Evolutionary conservation across 2,113 vertebrate genomes (phyloP), one percentile per base, ranked within the genome.

Genomic region (Pavo muticus): DNA sequence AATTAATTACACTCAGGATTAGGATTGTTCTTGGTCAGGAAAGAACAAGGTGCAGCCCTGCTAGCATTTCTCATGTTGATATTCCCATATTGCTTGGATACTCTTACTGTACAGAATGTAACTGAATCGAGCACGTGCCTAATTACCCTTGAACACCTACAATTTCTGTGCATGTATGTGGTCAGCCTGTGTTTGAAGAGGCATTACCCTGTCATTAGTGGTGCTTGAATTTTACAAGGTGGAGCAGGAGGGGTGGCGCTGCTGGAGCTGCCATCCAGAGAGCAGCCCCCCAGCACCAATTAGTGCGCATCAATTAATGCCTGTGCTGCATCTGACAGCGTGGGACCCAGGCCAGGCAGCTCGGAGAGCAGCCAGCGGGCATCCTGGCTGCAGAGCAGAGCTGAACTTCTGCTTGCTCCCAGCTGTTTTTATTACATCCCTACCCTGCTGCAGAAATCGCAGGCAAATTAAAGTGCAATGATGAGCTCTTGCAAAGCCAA

Each of bases 331-430:
- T 75, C 35, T 2, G 23, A 24, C 84, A 68, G 44, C 63, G 52
- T 0, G 1, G 81, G 78, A 83, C 21, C 54, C 29, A 42, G 83
- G 79, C 59, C 78, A 79, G 93, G 78, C 48, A 27, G 19, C 72
- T 74, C 76, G 83, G 94, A 84, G 74, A 71, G 79, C 88, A 87
- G 90, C 90, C 94, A 92, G 90, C 70, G 81, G 87, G 67, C 77
- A 75, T 39, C 74, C 29, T 1, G 3, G 12, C 57, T 75, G 81
- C 81, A 59, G 78, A 94, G 67, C 56, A 63, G 80, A 92, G 73
- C 56, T 92, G 95, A 96, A 57, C 83, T 92, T 88, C 3, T 68
- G 44, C 70, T 84, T 2, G 0, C 57, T 79, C 88, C 74, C 61
- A 82, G 88, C 80, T 93, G 76, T 2, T 91, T 84, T 78, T 64